Conservation (phyloP, 2,888 invertebrate genomes). For the Drosophila niveifrons region DNA sequence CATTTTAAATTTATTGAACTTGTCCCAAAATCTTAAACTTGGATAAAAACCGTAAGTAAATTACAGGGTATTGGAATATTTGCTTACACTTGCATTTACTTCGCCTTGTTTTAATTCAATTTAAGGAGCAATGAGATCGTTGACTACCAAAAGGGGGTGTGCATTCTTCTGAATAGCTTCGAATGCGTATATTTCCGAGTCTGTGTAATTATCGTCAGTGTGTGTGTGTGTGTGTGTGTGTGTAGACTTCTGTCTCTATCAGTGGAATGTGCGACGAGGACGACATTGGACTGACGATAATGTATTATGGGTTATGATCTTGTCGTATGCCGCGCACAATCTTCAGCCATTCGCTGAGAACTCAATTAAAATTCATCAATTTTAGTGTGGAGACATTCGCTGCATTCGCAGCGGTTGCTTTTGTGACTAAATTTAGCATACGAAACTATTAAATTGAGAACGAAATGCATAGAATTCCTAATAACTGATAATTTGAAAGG, state of each 20-base stretch:
- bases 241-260: constrained; percentile 19
- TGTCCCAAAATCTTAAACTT: no score
- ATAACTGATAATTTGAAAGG: constrained; percentile 17
- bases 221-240: neutral
- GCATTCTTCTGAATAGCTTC: constrained; percentile 6
- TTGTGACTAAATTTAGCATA: constrained; percentile 52
- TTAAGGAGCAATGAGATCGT: neutral
- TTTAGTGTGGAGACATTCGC: constrained; percentile 5
- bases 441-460: constrained; percentile 6
- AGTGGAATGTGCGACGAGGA: constrained; percentile 18
- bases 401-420: constrained; percentile 8
- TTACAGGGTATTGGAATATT: no score
- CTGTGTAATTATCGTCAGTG: neutral
- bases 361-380: constrained; percentile 24
- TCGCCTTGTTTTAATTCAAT: neutral
- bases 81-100: neutral
- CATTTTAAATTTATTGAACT: no score
- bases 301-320: constrained; percentile 35
- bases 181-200: neutral
- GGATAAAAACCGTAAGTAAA: no score
- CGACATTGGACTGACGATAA: constrained; percentile 36
- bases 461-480: constrained; percentile 13
- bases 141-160: constrained; percentile 16
- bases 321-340: constrained; percentile 24
- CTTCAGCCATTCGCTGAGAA: neutral